Evolutionary conservation across 2,797 vertebrate species (phyloP).

Genomic region (Glyptemys insculpta): DNA sequence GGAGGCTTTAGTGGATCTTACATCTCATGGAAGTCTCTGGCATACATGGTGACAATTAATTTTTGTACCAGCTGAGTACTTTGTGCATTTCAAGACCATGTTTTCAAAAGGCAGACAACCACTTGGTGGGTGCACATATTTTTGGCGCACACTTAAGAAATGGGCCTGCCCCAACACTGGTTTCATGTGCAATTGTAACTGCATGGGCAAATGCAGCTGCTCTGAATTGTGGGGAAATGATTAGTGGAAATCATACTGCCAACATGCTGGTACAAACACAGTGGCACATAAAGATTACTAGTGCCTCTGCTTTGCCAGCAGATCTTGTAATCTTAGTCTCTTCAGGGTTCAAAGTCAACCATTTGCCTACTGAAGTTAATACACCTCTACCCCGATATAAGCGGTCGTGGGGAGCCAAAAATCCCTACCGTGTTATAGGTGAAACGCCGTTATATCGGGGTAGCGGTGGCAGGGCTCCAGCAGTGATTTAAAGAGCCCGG

Average conservation of each 20-base stretch:
- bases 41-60: not conserved
- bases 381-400: too few species aligned
- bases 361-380: rapidly evolving
- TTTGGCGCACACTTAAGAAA: not conserved
- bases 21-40: not conserved
- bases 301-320: not conserved
- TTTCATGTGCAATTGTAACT: rapidly evolving
- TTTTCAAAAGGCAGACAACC: not conserved
- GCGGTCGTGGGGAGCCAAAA: too few species aligned
- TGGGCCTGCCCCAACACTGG: not conserved
- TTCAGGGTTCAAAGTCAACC: rapidly evolving
- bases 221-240: not conserved
- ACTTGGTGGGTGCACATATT: rapidly evolving
- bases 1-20: not conserved
- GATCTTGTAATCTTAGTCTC: not conserved
- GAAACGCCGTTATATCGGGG: too few species aligned
- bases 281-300: rapidly evolving
- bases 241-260: not conserved
- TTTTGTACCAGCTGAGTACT: not conserved
- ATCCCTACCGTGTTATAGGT: too few species aligned
- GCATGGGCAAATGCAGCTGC: rapidly evolving
- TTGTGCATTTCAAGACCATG: rapidly evolving
- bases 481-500: too few species aligned
- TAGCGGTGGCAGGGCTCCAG: too few species aligned
- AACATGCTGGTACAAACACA: rapidly evolving